These are phyloP conservation scores for Pterostichus niger DNA, from an alignment of 2,888 invertebrate genomes.

Conservation along the genomic window DNA sequence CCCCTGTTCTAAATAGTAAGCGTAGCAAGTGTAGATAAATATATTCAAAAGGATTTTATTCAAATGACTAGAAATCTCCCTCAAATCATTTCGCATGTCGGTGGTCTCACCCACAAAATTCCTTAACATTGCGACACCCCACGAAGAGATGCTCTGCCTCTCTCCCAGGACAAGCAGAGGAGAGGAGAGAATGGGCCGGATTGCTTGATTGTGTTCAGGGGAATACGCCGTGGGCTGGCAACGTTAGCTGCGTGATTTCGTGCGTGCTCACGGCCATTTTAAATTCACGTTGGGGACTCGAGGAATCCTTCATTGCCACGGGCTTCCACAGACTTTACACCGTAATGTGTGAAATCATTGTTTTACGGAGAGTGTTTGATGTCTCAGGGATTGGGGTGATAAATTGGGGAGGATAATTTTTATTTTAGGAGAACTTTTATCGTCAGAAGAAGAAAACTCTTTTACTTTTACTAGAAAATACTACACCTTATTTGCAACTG, in stretches of 20 bases:
- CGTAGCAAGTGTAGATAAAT: slow-evolving; percentile 6
- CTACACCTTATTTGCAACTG: too few species aligned
- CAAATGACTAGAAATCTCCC: slow-evolving; percentile 6
- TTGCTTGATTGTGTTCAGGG: slow-evolving; percentile 36
- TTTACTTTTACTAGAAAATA: too few species aligned
- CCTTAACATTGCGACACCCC: slow-evolving; percentile 25
- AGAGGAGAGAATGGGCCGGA: not conserved
- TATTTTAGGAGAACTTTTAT: not conserved
- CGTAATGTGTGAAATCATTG: slow-evolving; percentile 8
- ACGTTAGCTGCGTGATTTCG: slow-evolving; percentile 22
- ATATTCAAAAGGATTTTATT: slow-evolving; percentile 29
- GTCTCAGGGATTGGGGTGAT: not conserved
- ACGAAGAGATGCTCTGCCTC: not conserved
- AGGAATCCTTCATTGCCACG: slow-evolving; percentile 14
- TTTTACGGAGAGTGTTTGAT: slow-evolving; percentile 8
- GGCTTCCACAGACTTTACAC: not conserved
- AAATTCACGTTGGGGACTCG: slow-evolving; percentile 17
- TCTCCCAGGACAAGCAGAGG: not conserved
- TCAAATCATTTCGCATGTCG: slow-evolving; percentile 29
- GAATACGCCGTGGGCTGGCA: slow-evolving; percentile 29
- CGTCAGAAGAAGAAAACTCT: too few species aligned
- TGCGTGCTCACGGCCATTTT: slow-evolving; percentile 36
- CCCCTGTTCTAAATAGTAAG: not conserved
- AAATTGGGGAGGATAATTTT: not conserved
- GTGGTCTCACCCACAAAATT: slow-evolving; percentile 13